A percentile compares a stretch with the other conserved stretches of the same genome.
These are phyloP conservation scores for Eulithis testata DNA, from an alignment of 2,888 invertebrate genomes.

Conservation along the genomic window DNA sequence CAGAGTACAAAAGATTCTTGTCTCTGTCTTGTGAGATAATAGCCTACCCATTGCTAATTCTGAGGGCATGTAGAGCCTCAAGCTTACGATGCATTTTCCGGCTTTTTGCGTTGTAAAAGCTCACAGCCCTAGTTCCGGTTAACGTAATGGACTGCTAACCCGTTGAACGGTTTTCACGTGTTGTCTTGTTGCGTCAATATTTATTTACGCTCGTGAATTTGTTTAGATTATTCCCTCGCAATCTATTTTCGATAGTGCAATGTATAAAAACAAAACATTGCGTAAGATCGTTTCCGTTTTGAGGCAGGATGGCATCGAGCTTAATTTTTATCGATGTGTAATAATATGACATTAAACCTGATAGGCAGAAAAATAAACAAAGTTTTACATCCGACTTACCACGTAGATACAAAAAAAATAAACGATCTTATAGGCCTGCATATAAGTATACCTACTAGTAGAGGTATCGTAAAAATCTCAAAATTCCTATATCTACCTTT, in stretches of 20 bases:
- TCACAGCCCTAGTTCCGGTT: slow-evolving; percentile 9
- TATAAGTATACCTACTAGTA: no score
- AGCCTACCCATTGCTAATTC: no score
- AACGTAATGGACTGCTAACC: slow-evolving; percentile 16
- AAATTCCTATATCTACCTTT: no score
- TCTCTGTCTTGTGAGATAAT: no score
- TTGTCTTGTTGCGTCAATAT: slow-evolving; percentile 37
- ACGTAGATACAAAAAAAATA: no score
- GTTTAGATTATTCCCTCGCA: slow-evolving; percentile 30
- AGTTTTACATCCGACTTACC: no score
- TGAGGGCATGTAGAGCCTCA: no score
- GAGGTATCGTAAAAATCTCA: no score
- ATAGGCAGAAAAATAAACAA: no score
- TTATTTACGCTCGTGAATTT: slow-evolving; percentile 33
- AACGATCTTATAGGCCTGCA: no score
- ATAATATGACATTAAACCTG: neutral
- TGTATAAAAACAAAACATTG: slow-evolving; percentile 23
- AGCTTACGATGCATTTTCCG: neutral
- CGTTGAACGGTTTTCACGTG: slow-evolving; percentile 22
- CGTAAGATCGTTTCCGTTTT: slow-evolving; percentile 11
- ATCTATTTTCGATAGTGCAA: slow-evolving; percentile 28
- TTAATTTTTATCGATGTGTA: neutral
- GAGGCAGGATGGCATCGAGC: slow-evolving; percentile 2
- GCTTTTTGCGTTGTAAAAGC: neutral
- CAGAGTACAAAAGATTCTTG: no score